Conservation (phyloP, 53 echinoderm and acorn worm species). For the Echinometra lucunter region DNA sequence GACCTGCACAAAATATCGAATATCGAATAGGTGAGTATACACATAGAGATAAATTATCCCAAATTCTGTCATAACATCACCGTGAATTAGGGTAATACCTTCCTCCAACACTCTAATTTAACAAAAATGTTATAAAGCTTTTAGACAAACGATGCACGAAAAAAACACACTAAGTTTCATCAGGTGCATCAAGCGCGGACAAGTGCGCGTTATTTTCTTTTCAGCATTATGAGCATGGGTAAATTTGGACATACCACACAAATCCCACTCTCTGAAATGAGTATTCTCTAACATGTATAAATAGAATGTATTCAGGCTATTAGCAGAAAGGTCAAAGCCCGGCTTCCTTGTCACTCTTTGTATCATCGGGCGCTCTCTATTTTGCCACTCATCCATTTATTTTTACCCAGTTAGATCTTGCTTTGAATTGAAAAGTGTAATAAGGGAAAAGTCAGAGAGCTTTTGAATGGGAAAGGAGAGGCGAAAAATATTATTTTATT, state of each 20-base stretch:
- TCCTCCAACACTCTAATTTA: not conserved
- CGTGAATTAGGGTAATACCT: not conserved
- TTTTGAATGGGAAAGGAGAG: not conserved
- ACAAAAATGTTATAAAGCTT: not conserved
- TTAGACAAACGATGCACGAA: conserved; percentile 20
- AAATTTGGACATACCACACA: not conserved
- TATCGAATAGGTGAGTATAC: too few species aligned
- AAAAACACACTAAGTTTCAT: not conserved
- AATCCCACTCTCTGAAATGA: not conserved
- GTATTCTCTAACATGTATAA: conserved; percentile 46
- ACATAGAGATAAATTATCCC: not conserved
- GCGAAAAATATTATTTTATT: not conserved
- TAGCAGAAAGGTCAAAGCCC: conserved; percentile 15
- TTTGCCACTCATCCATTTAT: not conserved
- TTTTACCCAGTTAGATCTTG: not conserved
- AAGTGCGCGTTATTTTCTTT: not conserved
- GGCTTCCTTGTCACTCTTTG: not conserved
- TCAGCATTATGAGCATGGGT: not conserved
- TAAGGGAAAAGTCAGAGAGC: not conserved
- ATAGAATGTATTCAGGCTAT: conserved; percentile 11
- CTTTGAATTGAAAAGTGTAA: not conserved
- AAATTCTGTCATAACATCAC: not conserved
- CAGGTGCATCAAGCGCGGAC: not conserved
- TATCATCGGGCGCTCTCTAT: not conserved
- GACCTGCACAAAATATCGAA: not conserved